These are phyloP conservation scores for Lutraria lutraria DNA, from an alignment of 2,888 invertebrate species.

Conservation along the genomic window DNA sequence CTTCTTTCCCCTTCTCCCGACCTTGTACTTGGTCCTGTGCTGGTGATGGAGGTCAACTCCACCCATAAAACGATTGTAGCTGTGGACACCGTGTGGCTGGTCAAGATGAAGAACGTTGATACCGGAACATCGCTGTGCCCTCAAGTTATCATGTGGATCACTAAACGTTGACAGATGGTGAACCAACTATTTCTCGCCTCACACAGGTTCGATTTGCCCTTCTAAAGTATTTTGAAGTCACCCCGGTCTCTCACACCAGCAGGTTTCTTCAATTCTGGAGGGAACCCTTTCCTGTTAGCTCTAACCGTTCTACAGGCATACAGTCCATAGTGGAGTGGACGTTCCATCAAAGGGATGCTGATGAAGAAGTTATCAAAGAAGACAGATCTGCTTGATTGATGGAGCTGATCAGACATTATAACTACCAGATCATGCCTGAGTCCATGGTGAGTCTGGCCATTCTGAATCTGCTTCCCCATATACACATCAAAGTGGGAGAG, in stretches of 20 bases:
- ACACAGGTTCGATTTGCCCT: constrained; percentile 47
- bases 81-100: constrained; percentile 53
- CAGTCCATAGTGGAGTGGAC: constrained; percentile 12
- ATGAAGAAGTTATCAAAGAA: constrained; percentile 55
- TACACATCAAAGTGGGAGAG: constrained; percentile 53
- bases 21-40: constrained; percentile 46
- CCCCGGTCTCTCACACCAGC: constrained; percentile 41
- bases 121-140: constrained; percentile 39
- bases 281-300: constrained; percentile 39
- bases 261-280: constrained; percentile 48
- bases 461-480: constrained; percentile 35
- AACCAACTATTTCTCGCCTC: constrained; percentile 45
- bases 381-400: constrained; percentile 15
- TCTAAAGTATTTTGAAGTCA: constrained; percentile 44
- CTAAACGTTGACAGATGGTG: constrained; percentile 56
- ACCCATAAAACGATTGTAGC: constrained; percentile 64
- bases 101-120: constrained; percentile 31
- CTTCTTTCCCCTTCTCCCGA: constrained; percentile 60
- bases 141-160: constrained; percentile 34
- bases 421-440: constrained; percentile 48
- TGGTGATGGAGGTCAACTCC: constrained; percentile 63
- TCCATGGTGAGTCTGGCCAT: constrained; percentile 38
- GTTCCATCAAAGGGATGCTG: constrained; percentile 36
- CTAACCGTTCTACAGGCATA: constrained; percentile 56
- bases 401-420: constrained; percentile 39